Base-by-base conservation (phyloP, 2,113 vertebrate species). In the Gavialis gangeticus region DNA sequence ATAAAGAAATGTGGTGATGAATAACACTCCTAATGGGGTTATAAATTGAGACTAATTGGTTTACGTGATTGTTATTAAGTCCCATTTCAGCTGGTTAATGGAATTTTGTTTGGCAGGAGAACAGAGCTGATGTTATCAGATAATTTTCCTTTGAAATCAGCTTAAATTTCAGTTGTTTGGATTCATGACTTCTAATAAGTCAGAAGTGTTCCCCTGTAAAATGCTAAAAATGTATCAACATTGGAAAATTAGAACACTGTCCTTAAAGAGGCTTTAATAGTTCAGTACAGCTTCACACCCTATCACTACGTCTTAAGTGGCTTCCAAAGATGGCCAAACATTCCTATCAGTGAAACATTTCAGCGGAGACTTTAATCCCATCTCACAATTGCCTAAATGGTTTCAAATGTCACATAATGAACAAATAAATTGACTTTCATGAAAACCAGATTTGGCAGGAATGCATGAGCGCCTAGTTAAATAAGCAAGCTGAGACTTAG, bases 31-130 rank as follows among this genome's bases (percentile, higher is more conserved):
- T 98, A 97, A 98, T 97, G 92, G 96, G 97, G 93, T 97, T 98
- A 98, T 98, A 98, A 98, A 98, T 97, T 93, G 96, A 98, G 97
- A 97, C 96, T 98, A 98, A 98, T 98, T 98, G 97, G 96, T 98
- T 98, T 98, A 97, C 4, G 75, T 93, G 97, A 97, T 98, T 97
- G 94, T 96, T 98, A 98, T 97, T 97, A 98, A 97, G 96, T 97
- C 75, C 90, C 91, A 97, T 98, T 98, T 98, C 96, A 97, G 75
- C 94, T 97, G 89, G 95, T 95, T 98, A 98, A 98, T 98, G 97
- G 94, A 97, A 98, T 97, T 98, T 94, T 97, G 85, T 97, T 98
- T 98, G 97, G 96, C 97, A 97, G 92, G 84, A 92, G 98, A 97
- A 96, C 95, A 97, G 76, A 97, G 94, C 28, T 95, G 92, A 96